A percentile compares a stretch with the other conserved stretches of the same genome.
Evolutionary conservation across 2,797 vertebrate species (phyloP).

Genomic region (Triplophysa yarkandensis): DNA sequence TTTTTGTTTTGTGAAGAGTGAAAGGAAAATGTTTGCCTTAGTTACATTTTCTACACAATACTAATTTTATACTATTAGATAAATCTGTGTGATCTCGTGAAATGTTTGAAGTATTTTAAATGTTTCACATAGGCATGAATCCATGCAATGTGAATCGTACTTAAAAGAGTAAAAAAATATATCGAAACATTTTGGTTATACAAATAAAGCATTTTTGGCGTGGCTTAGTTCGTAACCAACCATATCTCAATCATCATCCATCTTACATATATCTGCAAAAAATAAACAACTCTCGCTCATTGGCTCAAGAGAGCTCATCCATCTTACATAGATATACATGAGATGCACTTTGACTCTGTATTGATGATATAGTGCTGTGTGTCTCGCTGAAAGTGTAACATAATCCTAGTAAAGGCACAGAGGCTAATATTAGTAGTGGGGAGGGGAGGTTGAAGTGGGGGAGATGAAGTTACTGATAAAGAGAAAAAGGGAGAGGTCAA

Average conservation of each 20-base stretch:
- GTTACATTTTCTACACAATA: too few species aligned
- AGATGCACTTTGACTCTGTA: constrained; percentile 21
- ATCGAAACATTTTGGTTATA: too few species aligned
- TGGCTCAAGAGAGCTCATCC: constrained; percentile 14
- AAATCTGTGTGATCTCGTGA: too few species aligned
- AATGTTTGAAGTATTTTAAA: too few species aligned
- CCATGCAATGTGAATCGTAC: too few species aligned
- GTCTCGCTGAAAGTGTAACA: constrained; percentile 43
- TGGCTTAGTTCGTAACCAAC: too few species aligned
- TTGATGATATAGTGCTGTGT: constrained; percentile 35
- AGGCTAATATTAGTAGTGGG: constrained; percentile 48
- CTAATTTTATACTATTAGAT: too few species aligned
- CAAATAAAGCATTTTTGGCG: too few species aligned
- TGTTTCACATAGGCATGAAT: too few species aligned
- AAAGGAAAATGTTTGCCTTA: too few species aligned
- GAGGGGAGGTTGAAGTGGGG: constrained; percentile 21
- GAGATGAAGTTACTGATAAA: constrained; percentile 39
- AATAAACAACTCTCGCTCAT: neutral
- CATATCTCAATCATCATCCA: neutral
- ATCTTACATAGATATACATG: neutral
- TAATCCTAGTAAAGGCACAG: constrained; percentile 44
- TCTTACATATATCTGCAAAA: neutral
- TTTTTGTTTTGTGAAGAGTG: too few species aligned
- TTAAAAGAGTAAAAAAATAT: too few species aligned
- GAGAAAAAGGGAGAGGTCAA: constrained; percentile 39